Evolutionary conservation across 2,888 invertebrate species (phyloP).

Genomic region (Lacanobia wlatinum): DNA sequence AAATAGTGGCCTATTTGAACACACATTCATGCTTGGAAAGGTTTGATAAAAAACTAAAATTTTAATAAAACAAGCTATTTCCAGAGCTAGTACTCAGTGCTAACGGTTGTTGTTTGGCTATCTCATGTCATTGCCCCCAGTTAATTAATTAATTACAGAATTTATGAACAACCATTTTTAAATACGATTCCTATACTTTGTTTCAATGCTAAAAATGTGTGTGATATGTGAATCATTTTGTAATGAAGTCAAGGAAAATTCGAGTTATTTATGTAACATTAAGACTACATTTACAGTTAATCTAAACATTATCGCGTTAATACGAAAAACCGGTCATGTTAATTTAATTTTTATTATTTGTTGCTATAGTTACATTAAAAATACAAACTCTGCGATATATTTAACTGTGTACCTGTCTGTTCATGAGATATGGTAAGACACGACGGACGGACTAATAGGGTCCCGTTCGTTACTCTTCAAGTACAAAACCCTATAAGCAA

Average conservation of each 20-base stretch:
- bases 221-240: neutral
- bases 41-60: conserved; percentile 27
- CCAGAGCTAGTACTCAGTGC: conserved; percentile 14
- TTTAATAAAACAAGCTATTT: conserved; percentile 1
- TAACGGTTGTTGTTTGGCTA: conserved; percentile 31
- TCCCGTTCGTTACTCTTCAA: too few species aligned
- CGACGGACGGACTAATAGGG: too few species aligned
- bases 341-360: too few species aligned
- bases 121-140: conserved; percentile 36
- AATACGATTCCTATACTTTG: neutral
- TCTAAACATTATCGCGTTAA: neutral
- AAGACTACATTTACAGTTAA: neutral
- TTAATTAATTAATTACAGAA: conserved; percentile 35
- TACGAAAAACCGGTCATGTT: neutral
- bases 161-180: conserved; percentile 1
- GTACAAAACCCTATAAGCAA: too few species aligned
- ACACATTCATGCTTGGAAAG: conserved; percentile 13
- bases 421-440: too few species aligned
- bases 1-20: conserved; percentile 3
- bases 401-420: too few species aligned
- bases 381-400: too few species aligned
- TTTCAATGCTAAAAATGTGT: neutral
- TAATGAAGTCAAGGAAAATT: neutral
- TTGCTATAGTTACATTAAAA: too few species aligned
- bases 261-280: neutral